A percentile compares a stretch with the other conserved stretches of the same genome.
Conservation (phyloP, 2,888 invertebrate genomes). For the Drosophila falleni region DNA sequence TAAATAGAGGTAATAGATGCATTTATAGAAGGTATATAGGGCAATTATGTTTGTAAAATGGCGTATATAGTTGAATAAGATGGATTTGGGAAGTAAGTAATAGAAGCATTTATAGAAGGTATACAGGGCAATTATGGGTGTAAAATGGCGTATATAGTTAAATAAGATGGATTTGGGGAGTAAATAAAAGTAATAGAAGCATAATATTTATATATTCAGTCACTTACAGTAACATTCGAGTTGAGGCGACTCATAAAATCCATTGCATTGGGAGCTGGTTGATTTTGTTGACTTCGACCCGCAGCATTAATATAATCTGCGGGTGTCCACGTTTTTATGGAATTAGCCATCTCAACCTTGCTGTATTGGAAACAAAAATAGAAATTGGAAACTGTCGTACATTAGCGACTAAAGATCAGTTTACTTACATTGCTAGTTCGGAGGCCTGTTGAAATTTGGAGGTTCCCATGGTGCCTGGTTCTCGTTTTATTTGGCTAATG, state of each 20-base stretch:
- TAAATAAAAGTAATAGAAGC: no score
- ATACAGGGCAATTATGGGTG: no score
- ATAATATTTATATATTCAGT: no score
- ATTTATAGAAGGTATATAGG: no score
- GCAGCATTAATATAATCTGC: conserved; percentile 80
- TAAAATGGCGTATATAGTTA: no score
- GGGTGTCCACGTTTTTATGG: conserved; percentile 82
- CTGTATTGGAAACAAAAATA: conserved; percentile 72
- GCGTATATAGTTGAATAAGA: no score
- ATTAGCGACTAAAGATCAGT: background rate
- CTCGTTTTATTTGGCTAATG: conserved; percentile 64
- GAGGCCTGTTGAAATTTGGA: conserved; percentile 46
- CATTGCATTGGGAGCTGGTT: conserved; percentile 86
- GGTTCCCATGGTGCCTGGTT: conserved; percentile 42
- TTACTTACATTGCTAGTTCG: conserved; percentile 53
- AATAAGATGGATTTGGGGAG: no score
- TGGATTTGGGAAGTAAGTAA: no score
- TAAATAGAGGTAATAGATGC: no score
- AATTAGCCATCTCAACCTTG: conserved; percentile 83
- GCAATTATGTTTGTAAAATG: no score
- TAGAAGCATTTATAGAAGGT: no score
- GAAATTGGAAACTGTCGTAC: background rate
- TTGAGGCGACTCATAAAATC: conserved; percentile 88
- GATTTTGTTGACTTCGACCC: conserved; percentile 51
- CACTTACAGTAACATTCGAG: conserved; percentile 66